Conservation (phyloP, 2,888 invertebrate species). For the Gisinianus flammeolus region DNA sequence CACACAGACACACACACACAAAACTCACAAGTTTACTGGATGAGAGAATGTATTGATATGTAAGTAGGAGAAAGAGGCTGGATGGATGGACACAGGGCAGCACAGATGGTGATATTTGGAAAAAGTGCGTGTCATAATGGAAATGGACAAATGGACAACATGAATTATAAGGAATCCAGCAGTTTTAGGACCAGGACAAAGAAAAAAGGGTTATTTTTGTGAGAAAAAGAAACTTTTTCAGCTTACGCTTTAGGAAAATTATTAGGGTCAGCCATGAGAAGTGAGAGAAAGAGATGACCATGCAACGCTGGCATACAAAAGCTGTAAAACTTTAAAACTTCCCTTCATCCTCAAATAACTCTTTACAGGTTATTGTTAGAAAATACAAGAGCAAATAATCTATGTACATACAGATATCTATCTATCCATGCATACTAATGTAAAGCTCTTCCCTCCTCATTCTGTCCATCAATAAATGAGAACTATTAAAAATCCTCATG, state of each 20-base stretch:
- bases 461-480: not conserved
- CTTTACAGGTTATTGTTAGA: too few relatives aligned
- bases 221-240: constrained; percentile 13
- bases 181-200: constrained; percentile 15
- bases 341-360: not conserved
- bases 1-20: constrained; percentile 1
- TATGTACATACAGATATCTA: too few relatives aligned
- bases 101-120: not conserved
- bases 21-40: not conserved
- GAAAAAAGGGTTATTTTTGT: constrained; percentile 35
- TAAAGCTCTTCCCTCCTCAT: too few relatives aligned
- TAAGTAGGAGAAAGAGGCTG: not conserved
- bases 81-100: constrained; percentile 6
- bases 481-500: not conserved
- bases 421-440: too few relatives aligned
- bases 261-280: constrained; percentile 29
- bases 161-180: not conserved
- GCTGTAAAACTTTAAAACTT: not conserved
- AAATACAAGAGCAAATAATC: too few relatives aligned
- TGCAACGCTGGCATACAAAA: constrained; percentile 17
- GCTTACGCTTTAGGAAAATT: not conserved
- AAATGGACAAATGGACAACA: not conserved
- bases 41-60: not conserved
- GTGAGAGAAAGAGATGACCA: constrained; percentile 19
- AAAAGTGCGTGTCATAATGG: not conserved